Evolutionary conservation across 2,113 vertebrate genomes (phyloP).

Genomic region (Felis chaus): DNA sequence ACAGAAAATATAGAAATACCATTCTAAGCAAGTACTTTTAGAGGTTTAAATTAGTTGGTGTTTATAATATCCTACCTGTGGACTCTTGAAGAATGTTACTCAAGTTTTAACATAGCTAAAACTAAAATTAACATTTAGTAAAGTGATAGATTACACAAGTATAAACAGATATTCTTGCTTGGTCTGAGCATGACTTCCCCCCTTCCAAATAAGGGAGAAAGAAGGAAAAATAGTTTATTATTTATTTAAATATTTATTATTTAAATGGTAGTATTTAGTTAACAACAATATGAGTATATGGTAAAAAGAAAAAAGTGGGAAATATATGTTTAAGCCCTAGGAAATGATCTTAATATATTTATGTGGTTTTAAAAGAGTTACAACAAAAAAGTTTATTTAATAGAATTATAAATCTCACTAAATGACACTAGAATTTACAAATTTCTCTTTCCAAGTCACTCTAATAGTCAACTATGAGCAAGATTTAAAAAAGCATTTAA

Average conservation of each 20-base stretch:
- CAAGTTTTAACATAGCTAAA: background rate
- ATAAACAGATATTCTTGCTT: background rate
- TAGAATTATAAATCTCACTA: background rate
- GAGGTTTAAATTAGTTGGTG: constrained; percentile 20
- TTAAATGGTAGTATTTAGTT: background rate
- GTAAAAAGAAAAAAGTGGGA: background rate
- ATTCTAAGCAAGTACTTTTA: constrained; percentile 45
- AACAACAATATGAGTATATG: background rate
- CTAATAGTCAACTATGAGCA: background rate
- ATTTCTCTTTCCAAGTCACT: constrained; percentile 10
- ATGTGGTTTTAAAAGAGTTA: constrained; percentile 32
- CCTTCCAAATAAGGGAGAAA: background rate
- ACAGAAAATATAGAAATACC: background rate
- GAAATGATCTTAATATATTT: background rate
- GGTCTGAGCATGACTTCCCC: background rate
- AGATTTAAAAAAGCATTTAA: constrained; percentile 32
- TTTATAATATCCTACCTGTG: background rate
- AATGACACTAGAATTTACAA: background rate
- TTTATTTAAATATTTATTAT: background rate
- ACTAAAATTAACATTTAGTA: background rate
- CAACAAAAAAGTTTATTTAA: background rate
- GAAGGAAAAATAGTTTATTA: background rate
- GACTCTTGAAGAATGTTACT: background rate
- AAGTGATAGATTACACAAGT: background rate
- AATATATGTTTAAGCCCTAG: background rate